Evolutionary conservation across 1,140 invertebrate genomes (phyloP), one percentile per base, ranked within the genome.

Genomic region (Anthonomus grandis): DNA sequence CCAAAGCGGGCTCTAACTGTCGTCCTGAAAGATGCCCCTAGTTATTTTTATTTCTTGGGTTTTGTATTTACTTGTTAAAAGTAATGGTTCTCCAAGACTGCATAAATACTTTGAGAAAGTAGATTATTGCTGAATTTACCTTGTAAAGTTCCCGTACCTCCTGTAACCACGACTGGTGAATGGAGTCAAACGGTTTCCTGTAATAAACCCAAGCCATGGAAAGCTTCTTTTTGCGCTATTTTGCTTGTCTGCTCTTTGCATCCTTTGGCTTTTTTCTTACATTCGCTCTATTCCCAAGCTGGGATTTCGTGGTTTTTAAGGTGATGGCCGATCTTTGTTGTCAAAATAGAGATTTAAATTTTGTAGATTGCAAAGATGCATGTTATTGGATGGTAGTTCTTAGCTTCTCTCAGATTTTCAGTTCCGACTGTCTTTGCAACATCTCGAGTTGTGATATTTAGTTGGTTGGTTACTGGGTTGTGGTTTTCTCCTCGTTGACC

Each of bases 11-110:
- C 61, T 65, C 21, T 63, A 42, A 36, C 48, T 46, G 34, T 64
- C 65, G 9, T 62, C 61, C 37, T 65, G 63, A 22, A 67, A 65
- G n/a, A 65, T 67, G 31, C 59, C 61, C 27, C 56, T 37, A 10
- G 25, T 48, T 25, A 60, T 57, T 3, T 46, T 9, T 48, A 56
- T 34, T 19, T 47, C 52, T n/a, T 39, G 5, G 37, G 37, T 39
- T 39, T 13, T 15, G 5, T 12, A 21, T 42, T 17, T 21, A 22
- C 9, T 19, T 9, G n/a, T 4, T 10, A 3, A 21, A 15, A 42
- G 39, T 6, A 4, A n/a, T 42, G 24, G 23, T 47, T 15, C 22
- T 5, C 4, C 23, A 47, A 4, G n/a, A 10, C 6, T 47, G 21
- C 45, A 13, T 47, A 10, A 8, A 27, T 4, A 8, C 31, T 13